A percentile compares a stretch with the other conserved stretches of the same genome.
Conservation (phyloP, 2,797 vertebrate species). For the Meda fulgida region DNA sequence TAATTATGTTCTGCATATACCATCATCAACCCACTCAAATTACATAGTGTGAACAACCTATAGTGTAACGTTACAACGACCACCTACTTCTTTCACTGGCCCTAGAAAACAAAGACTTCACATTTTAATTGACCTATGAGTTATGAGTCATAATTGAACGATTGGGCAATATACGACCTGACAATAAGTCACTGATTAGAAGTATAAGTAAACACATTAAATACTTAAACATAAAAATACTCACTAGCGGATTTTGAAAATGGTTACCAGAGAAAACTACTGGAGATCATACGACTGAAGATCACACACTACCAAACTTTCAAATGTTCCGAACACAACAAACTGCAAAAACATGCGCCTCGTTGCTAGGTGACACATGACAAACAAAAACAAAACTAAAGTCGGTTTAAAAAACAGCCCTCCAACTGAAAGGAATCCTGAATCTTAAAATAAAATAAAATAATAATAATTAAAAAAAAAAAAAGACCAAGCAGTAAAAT, state of each 20-base stretch:
- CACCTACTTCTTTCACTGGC: neutral
- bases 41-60: neutral
- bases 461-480: too few relatives aligned
- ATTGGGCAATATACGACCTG: neutral
- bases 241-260: neutral
- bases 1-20: neutral
- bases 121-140: neutral
- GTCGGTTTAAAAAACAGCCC: neutral
- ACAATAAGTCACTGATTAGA: too few relatives aligned
- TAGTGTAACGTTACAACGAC: neutral
- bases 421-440: neutral
- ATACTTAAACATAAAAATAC: neutral
- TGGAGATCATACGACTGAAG: too few relatives aligned
- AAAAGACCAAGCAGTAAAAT: neutral
- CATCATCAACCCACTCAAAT: neutral
- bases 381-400: neutral
- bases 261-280: neutral
- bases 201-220: neutral
- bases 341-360: neutral
- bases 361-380: neutral
- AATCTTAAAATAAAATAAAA: neutral
- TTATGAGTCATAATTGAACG: neutral
- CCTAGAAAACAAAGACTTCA: neutral
- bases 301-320: neutral
- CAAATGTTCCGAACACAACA: neutral